Evolutionary conservation across 2,797 vertebrate species (phyloP), one percentile per base, ranked within the genome.

Genomic region (Malurus leucopterus): DNA sequence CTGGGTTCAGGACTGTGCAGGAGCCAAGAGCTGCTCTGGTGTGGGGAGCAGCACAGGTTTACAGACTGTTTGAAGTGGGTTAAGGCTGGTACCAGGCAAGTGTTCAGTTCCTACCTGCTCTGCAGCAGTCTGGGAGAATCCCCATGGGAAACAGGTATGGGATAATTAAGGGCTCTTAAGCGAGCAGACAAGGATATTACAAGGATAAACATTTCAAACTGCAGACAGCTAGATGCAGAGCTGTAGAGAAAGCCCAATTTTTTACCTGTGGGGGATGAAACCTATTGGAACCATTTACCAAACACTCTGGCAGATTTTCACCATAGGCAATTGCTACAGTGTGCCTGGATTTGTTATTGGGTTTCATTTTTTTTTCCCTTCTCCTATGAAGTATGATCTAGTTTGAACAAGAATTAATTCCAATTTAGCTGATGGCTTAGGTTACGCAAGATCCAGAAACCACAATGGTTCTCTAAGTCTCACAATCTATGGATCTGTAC

Each of bases 321-420:
- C 63, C 59, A 72, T 5, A 51, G 41, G 49, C 44, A 80, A 43
- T 16, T 49, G n/a, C 29, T 78, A 73, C 87, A 89, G 54, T 78
- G 78, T 1, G 15, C 21, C 38, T 64, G 32, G 32, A 8, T 55
- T 29, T 16, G 11, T 38, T 50, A 38, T 6, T 27, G 0, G 0
- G 13, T 78, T 93, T 73, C 30, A 7, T 34, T 21, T 40, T 24
- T 36, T 30, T 55, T 77, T 24, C 23, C 5, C 46, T 84, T 87
- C 78, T 63, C 46, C 46, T 86, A 47, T 43, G 59, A 82, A 65
- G 22, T 47, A 53, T 57, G 15, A 83, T 87, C 59, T 63, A 75
- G 36, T 59, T 86, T 90, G 67, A 90, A 38, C 19, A 84, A 38
- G 82, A 87, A 90, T 93, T 90, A 80, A 89, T 92, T 92, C 57